Evolutionary conservation across 2,113 vertebrate species (phyloP), one percentile per base, ranked within the genome.

Genomic region (Promerops cafer): DNA sequence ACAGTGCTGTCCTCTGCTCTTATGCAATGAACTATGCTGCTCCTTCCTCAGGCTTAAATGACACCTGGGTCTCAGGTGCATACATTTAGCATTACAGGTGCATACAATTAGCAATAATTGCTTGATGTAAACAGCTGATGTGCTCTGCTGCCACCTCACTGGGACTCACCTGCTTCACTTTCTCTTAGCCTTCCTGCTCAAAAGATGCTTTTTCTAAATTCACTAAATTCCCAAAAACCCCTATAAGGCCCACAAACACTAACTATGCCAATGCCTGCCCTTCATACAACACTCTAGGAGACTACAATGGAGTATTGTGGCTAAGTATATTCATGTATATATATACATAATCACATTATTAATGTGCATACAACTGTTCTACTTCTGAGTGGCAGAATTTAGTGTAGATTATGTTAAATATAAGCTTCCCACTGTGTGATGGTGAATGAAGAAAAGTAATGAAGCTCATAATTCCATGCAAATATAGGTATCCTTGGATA

Each of bases 401-500:
- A 94, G 63, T 52, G 60, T 54, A 79, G 54, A 93, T 85, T 93
- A 83, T 71, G 45, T 64, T 94, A 78, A 83, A 93, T 92, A 45
- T 69, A 89, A 90, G 33, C 87, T 87, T 83, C 77, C 63, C 26
- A 69, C 83, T 75, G 66, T 78, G 89, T 66, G 71, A 83, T 79
- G n/a, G 80, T 83, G 88, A 96, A 92, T 75, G 79, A 95, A 78
- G 60, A 54, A 95, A 96, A 88, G 81, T 86, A 97, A 96, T 86
- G 74, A 94, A 96, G 77, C 45, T 94, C 39, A 72, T 91, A 95
- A 95, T 95, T 95, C 74, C 70, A 64, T 87, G 83, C 47, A 85
- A 94, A 92, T 93, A 53, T 71, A 87, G 87, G 86, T 94, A 95
- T 89, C 71, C 78, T 95, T 95, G 87, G 94, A 89, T 96, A 90